These are phyloP conservation scores for Rhinoderma darwinii DNA, from an alignment of 2,113 vertebrate species.

Conservation along the genomic window DNA sequence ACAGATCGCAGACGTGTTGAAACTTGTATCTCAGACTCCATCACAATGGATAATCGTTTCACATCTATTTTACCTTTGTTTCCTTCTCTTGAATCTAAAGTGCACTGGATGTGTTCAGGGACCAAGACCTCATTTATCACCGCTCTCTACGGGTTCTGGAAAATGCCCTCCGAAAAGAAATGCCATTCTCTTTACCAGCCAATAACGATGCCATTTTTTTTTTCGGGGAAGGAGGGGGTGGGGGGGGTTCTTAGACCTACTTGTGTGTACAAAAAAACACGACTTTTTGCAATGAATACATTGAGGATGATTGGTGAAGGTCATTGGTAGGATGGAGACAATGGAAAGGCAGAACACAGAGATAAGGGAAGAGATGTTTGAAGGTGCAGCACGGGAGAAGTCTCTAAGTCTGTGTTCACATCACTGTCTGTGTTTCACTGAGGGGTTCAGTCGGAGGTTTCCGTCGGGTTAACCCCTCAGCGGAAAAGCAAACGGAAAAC, in stretches of 20 bases:
- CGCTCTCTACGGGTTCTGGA: not conserved
- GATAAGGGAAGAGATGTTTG: not conserved
- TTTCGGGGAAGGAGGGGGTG: no score
- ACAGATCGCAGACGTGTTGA: slow-evolving; percentile 6
- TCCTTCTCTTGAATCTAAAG: not conserved
- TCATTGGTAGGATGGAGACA: not conserved
- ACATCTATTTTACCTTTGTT: not conserved
- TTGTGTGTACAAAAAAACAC: no score
- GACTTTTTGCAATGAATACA: no score
- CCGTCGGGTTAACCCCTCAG: no score
- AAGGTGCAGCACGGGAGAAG: not conserved
- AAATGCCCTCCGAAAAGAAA: not conserved
- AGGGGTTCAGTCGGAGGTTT: no score
- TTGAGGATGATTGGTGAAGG: no score
- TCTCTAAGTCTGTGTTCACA: no score
- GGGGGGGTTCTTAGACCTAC: no score
- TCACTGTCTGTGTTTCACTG: no score
- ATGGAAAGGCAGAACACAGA: not conserved
- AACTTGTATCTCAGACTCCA: not conserved
- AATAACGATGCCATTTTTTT: no score
- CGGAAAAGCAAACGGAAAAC: no score
- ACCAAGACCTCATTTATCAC: not conserved
- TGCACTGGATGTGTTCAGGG: not conserved
- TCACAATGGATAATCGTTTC: not conserved
- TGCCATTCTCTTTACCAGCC: not conserved